These are phyloP conservation scores for Busseola fusca DNA, from an alignment of 2,888 invertebrate species.

Conservation along the genomic window DNA sequence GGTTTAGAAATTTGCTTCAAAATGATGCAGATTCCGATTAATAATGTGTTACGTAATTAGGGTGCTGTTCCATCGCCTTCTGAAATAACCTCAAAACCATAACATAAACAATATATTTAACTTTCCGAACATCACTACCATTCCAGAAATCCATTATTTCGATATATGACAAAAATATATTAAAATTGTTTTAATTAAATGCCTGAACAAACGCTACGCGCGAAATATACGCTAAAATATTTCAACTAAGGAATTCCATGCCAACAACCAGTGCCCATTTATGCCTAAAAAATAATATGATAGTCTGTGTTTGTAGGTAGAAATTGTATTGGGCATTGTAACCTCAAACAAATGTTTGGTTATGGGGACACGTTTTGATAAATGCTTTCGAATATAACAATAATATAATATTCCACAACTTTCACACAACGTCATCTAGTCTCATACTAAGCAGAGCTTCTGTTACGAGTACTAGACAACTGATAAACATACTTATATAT, in stretches of 20 bases:
- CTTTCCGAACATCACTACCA: background rate
- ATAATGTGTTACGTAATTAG: too few species aligned
- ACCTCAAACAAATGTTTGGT: background rate
- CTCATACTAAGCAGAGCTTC: too few species aligned
- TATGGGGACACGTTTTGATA: too few species aligned
- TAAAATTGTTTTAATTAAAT: slow-evolving; percentile 42
- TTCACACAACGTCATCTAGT: too few species aligned
- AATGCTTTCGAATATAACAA: too few species aligned
- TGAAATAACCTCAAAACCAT: background rate
- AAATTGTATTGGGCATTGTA: background rate
- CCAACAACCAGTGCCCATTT: slow-evolving; percentile 18
- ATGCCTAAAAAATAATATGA: slow-evolving; percentile 18
- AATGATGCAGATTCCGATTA: too few species aligned
- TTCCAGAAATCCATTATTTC: background rate
- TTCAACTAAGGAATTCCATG: slow-evolving; percentile 43
- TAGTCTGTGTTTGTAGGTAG: background rate
- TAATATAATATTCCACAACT: too few species aligned
- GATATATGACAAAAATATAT: slow-evolving; percentile 3
- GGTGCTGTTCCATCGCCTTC: too few species aligned
- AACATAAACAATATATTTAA: background rate
- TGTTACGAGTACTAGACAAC: too few species aligned
- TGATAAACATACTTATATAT: too few species aligned
- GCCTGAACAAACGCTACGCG: slow-evolving; percentile 17
- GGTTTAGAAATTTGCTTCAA: too few species aligned
- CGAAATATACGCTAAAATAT: slow-evolving; percentile 45